phyloP scores from a whole-genome alignment of 2,888 invertebrate species.

The Eupithecia tripunctaria region DNA sequence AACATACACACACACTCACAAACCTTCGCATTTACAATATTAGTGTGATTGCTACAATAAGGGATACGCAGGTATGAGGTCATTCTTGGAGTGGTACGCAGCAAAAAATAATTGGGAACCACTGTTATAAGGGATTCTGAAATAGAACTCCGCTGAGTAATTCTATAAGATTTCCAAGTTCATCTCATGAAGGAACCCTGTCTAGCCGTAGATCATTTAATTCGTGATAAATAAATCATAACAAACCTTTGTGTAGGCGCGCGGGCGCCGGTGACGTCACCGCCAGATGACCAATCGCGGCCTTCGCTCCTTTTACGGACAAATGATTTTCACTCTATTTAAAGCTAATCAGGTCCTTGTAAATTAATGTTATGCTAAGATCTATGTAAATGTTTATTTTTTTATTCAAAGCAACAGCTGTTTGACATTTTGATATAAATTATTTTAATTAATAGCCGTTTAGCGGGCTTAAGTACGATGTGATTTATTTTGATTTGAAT shows the following conservation, averaged over 20 bases:
- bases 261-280: conserved; percentile 73
- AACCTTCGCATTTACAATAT: too few relatives aligned
- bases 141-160: conserved; percentile 19
- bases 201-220: conserved; percentile 55
- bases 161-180: conserved; percentile 24
- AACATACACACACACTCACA: too few relatives aligned
- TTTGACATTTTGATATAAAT: conserved; percentile 27
- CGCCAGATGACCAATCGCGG: conserved; percentile 45
- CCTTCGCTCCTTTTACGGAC: conserved; percentile 36
- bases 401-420: conserved; percentile 19
- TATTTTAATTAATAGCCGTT: conserved; percentile 21
- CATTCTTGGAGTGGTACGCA: too few relatives aligned
- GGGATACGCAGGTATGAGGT: too few relatives aligned
- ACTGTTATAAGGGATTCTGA: neutral
- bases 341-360: conserved; percentile 33
- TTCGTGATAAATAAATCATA: conserved; percentile 72
- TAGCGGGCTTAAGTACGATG: neutral
- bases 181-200: conserved; percentile 39
- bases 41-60: too few relatives aligned
- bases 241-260: conserved; percentile 69
- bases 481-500: conserved; percentile 22
- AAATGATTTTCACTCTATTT: conserved; percentile 36
- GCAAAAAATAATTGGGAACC: too few relatives aligned
- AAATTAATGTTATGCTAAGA: conserved; percentile 25
- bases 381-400: conserved; percentile 22